Conservation (phyloP, 2,113 vertebrate genomes). For the Calyptommatus sinebrachiatus region DNA sequence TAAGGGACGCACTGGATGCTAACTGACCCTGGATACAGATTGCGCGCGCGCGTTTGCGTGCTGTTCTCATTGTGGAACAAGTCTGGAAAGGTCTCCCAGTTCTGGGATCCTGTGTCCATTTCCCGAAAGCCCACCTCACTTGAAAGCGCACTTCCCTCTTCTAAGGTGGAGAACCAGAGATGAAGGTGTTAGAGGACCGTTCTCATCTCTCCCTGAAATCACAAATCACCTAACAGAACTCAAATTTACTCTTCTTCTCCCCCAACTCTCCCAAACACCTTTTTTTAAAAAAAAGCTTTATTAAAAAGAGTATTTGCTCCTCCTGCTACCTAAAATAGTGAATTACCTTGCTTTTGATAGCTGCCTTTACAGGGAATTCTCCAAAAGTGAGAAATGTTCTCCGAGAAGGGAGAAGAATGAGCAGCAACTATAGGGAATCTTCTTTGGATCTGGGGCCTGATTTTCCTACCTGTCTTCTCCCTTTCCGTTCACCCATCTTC, state of each 20-base stretch:
- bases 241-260: neutral
- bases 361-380: neutral
- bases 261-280: neutral
- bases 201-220: neutral
- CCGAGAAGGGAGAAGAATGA: neutral
- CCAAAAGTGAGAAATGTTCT: neutral
- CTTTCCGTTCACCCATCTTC: neutral
- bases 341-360: neutral
- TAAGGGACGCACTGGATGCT: too few species aligned
- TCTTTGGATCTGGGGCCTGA: neutral
- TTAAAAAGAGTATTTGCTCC: neutral
- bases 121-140: neutral
- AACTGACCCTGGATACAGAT: too few species aligned
- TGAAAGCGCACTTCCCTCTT: neutral
- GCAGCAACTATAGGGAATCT: neutral
- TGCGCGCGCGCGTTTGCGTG: too few species aligned
- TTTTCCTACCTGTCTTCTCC: neutral
- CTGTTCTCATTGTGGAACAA: too few species aligned
- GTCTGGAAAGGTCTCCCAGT: neutral
- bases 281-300: too few species aligned
- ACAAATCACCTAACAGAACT: neutral
- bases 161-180: neutral
- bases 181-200: neutral
- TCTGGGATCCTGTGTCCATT: neutral
- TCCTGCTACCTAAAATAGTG: neutral